Conservation (phyloP, 2,797 vertebrate genomes). For the Aeoliscus strigatus region DNA sequence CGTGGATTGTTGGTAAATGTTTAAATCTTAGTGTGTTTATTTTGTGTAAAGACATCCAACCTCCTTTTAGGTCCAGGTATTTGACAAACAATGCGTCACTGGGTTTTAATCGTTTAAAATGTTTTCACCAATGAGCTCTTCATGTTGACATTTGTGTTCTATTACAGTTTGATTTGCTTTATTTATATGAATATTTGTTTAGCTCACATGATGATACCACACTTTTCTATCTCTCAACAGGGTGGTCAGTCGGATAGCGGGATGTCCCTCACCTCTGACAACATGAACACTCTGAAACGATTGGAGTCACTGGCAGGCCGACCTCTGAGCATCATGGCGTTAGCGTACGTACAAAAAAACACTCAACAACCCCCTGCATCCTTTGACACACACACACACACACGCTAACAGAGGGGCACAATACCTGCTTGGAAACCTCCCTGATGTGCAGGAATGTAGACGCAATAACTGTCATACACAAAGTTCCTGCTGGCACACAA, state of each 20-base stretch:
- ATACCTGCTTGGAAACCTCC: slow-evolving; percentile 62
- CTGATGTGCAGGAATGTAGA: slow-evolving; percentile 67
- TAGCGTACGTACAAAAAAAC: slow-evolving; percentile 79
- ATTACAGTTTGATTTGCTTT: neutral
- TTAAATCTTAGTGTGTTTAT: too few relatives aligned
- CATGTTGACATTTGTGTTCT: too few relatives aligned
- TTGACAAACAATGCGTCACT: too few relatives aligned
- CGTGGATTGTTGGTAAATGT: too few relatives aligned
- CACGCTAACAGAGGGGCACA: slow-evolving; percentile 5
- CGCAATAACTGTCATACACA: slow-evolving; percentile 51
- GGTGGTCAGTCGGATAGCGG: slow-evolving; percentile 84
- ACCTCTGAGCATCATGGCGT: slow-evolving; percentile 87
- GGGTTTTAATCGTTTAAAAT: too few relatives aligned
- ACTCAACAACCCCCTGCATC: slow-evolving; percentile 1
- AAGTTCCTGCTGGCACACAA: slow-evolving; percentile 37
- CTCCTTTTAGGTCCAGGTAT: too few relatives aligned
- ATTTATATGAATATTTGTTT: too few relatives aligned
- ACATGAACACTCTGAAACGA: slow-evolving; percentile 82
- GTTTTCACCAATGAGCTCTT: too few relatives aligned
- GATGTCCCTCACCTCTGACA: slow-evolving; percentile 84
- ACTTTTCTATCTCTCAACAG: too few relatives aligned
- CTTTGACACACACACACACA: slow-evolving; percentile 19
- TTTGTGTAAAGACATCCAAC: too few relatives aligned
- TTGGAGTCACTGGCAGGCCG: slow-evolving; percentile 80
- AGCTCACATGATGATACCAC: too few relatives aligned